phyloP scores from a whole-genome alignment of 1,140 invertebrate species.

The Aphelinus certus region DNA sequence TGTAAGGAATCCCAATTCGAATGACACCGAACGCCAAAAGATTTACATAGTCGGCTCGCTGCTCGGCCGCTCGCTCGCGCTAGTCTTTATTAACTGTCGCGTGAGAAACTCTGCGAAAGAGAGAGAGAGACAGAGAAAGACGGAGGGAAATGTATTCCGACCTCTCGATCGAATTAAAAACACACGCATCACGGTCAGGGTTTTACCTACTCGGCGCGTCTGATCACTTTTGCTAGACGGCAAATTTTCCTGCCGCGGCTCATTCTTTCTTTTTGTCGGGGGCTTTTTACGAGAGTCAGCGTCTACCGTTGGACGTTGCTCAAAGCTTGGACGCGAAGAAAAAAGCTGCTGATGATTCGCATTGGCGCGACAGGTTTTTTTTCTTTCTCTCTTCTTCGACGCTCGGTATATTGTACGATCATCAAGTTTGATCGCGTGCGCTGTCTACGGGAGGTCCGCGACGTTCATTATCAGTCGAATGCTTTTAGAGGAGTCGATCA shows the following conservation, averaged over 20 bases:
- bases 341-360: too few relatives aligned
- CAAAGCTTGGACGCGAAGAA: too few relatives aligned
- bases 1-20: constrained; percentile 29
- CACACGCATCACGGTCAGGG: neutral
- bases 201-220: neutral
- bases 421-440: neutral
- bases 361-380: neutral
- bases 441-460: too few relatives aligned
- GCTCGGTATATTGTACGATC: neutral
- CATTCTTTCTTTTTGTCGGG: too few relatives aligned
- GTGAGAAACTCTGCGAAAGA: neutral
- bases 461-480: neutral
- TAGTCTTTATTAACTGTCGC: constrained; percentile 16
- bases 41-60: constrained; percentile 15
- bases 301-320: too few relatives aligned
- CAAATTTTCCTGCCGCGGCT: too few relatives aligned
- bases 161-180: neutral
- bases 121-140: neutral
- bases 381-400: neutral
- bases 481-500: constrained; percentile 13
- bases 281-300: too few relatives aligned
- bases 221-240: too few relatives aligned
- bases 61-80: too few relatives aligned
- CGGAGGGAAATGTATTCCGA: constrained; percentile 1
- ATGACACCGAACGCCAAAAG: constrained; percentile 25